Evolutionary conservation across 2,797 vertebrate species (phyloP).

Genomic region (Momotus momota): DNA sequence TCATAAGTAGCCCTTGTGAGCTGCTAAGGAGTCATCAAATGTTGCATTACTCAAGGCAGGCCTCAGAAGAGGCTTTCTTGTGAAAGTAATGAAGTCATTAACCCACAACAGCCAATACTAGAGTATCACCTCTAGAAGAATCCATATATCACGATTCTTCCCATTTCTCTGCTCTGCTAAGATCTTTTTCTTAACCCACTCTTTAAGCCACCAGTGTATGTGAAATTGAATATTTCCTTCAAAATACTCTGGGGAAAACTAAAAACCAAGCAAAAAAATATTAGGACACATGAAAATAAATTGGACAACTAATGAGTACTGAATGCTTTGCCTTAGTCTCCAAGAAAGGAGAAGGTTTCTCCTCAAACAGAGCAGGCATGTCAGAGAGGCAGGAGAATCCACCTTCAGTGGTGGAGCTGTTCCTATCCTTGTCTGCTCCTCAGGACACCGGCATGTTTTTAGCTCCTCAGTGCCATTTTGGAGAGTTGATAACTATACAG

Average conservation of each 20-base stretch:
- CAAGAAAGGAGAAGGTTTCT: not conserved
- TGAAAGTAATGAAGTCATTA: not conserved
- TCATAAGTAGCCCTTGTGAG: not conserved
- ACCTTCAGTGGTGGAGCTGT: fast-evolving
- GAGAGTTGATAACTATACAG: not conserved
- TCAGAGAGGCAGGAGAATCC: not conserved
- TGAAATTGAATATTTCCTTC: not conserved
- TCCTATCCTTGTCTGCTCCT: not conserved
- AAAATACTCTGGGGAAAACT: not conserved
- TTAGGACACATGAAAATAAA: not conserved
- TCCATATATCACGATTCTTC: not conserved
- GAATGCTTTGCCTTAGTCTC: not conserved
- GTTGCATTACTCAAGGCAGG: not conserved
- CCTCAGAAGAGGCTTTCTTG: not conserved
- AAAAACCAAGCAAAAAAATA: not conserved
- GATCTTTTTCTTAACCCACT: not conserved
- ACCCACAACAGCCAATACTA: not conserved
- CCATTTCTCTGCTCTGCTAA: not conserved
- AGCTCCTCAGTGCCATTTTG: not conserved
- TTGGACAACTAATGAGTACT: not conserved
- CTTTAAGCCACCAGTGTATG: not conserved
- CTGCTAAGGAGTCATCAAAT: not conserved
- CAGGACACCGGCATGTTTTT: not conserved
- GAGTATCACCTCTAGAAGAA: not conserved
- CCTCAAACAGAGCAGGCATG: fast-evolving